Conservation (phyloP, 2,113 vertebrate genomes). For the Chaetops frenatus region DNA sequence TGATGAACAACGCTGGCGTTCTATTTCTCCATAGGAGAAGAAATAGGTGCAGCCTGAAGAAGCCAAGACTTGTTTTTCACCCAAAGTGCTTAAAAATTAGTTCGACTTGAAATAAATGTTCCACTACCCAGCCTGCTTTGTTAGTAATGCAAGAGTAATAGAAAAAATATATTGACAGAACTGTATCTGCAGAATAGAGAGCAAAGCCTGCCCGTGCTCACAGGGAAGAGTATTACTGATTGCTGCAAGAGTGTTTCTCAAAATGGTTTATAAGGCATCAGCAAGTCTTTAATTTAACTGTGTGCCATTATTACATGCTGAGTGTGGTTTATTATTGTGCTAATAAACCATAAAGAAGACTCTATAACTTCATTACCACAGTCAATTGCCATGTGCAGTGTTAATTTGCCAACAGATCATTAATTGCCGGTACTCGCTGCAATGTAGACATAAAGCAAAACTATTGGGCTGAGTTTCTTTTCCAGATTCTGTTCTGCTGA, state of each 20-base stretch:
- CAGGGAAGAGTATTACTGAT: not conserved
- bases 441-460: slow-evolving; percentile 36
- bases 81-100: slow-evolving; percentile 31
- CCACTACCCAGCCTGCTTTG: not conserved
- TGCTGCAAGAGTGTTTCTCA: slow-evolving; percentile 31
- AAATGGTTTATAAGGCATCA: slow-evolving; percentile 55
- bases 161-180: slow-evolving; percentile 14
- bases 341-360: slow-evolving; percentile 67
- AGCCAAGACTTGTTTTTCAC: slow-evolving; percentile 7
- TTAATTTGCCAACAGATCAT: slow-evolving; percentile 61
- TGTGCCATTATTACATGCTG: slow-evolving; percentile 52
- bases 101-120: not conserved
- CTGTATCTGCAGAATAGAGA: not conserved
- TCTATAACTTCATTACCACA: slow-evolving; percentile 64
- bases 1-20: not conserved
- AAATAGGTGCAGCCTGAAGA: not conserved
- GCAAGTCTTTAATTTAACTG: slow-evolving; percentile 67
- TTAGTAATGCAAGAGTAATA: slow-evolving; percentile 20
- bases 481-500: not conserved
- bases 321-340: slow-evolving; percentile 62
- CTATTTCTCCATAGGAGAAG: not conserved
- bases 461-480: slow-evolving; percentile 10
- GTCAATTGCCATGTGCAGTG: slow-evolving; percentile 57
- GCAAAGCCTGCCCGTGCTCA: not conserved
- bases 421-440: not conserved